Evolutionary conservation across 2,113 vertebrate genomes (phyloP).

Genomic region (Lepus timidus): DNA sequence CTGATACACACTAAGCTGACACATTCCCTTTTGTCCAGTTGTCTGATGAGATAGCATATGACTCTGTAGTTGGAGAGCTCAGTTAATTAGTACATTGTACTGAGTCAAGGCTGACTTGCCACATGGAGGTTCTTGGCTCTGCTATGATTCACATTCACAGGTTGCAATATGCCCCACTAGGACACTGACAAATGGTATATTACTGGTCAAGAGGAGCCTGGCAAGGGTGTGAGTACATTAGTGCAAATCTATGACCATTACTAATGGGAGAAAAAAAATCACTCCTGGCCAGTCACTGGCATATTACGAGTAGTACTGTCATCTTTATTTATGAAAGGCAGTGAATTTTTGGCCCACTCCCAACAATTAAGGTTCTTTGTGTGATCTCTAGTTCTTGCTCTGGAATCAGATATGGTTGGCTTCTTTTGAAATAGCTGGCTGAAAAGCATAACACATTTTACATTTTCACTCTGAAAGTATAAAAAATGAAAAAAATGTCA

Average conservation of each 20-base stretch:
- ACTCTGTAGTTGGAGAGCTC: neutral
- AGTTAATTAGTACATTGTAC: slow-evolving; percentile 31
- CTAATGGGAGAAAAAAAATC: neutral
- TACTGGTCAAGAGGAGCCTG: neutral
- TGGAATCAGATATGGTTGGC: neutral
- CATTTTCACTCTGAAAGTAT: neutral
- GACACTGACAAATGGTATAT: neutral
- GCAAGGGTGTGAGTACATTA: neutral
- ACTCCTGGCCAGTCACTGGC: neutral
- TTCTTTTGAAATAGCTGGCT: slow-evolving; percentile 37
- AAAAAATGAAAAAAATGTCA: neutral
- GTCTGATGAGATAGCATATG: slow-evolving; percentile 17
- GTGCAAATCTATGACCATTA: slow-evolving; percentile 13
- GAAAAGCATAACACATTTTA: neutral
- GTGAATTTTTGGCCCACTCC: neutral
- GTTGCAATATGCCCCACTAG: neutral
- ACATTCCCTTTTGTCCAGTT: slow-evolving; percentile 7
- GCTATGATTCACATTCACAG: slow-evolving; percentile 57
- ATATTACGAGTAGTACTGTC: neutral
- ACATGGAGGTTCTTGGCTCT: neutral
- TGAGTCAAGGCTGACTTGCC: slow-evolving; percentile 50
- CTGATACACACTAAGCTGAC: neutral
- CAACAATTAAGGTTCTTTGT: neutral
- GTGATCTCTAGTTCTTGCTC: neutral
- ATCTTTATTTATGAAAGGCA: neutral